Evolutionary conservation across 2,113 vertebrate species (phyloP).

Genomic region (Piprites chloris): DNA sequence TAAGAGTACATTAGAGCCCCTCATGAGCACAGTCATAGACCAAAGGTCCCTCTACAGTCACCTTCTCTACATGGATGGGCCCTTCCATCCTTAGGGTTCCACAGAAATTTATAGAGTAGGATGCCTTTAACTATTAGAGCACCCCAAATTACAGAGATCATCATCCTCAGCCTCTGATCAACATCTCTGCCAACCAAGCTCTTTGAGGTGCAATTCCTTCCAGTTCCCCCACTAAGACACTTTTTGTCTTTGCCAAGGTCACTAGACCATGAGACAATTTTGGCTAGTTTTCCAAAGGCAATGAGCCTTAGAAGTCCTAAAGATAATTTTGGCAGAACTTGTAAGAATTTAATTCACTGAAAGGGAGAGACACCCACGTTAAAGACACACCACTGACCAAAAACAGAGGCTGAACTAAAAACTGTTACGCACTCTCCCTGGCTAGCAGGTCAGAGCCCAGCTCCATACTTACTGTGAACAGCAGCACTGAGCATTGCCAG

Average conservation of each 20-base stretch:
- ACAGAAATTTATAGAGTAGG: background rate
- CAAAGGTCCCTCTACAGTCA: background rate
- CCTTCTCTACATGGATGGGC: background rate
- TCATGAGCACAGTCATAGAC: background rate
- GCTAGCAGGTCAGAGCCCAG: background rate
- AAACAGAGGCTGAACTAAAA: background rate
- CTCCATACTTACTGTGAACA: background rate
- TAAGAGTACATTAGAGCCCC: background rate
- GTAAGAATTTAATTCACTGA: background rate
- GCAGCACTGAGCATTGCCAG: background rate
- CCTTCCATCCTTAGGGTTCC: background rate
- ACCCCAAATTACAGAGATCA: background rate
- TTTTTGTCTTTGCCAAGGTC: background rate
- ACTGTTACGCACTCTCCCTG: accelerated
- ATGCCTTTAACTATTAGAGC: background rate
- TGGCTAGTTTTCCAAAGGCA: background rate
- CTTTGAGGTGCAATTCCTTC: background rate
- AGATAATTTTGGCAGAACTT: background rate
- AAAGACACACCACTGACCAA: background rate
- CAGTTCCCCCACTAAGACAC: background rate
- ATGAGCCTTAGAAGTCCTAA: background rate
- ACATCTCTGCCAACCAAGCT: background rate
- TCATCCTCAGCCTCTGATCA: background rate
- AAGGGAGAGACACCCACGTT: background rate
- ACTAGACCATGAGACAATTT: background rate